Evolutionary conservation across 2,113 vertebrate species (phyloP), one percentile per base, ranked within the genome.

Genomic region (Hippocampus barbouri): DNA sequence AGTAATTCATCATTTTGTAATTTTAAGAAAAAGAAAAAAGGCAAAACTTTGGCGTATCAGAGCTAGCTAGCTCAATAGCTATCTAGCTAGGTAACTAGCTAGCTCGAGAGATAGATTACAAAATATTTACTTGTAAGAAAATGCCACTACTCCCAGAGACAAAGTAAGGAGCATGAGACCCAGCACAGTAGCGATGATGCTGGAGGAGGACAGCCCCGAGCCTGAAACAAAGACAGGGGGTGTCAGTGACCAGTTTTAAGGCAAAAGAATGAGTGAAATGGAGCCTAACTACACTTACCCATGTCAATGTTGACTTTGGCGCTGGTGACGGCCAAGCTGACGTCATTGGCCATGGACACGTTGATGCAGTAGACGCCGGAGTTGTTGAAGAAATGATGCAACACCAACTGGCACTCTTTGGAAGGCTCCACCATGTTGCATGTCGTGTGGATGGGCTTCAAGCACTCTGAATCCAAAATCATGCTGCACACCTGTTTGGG

Each of bases 341-440:
- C 93, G 38, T 93, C 91, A 71, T 95, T 94, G 76, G 94, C 90
- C 93, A 98, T 70, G 21, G 96, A 96, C 82, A 98, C 93, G 49
- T 97, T 98, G 83, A 98, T 91, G 86, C 97, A 98, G 86, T 94
- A 98, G 81, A 92, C 82, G 0, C 96, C 97, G 0, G 94, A 94
- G 70, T 90, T 79, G 11, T 94, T 93, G 86, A 98, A 93, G 75
- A 87, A 89, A 82, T 96, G 96, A 27, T 92, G 91, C 70, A 98
- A 79, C 47, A 97, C 90, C 67, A 98, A 85, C 75, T 94, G 90
- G 79, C 96, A 98, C 56, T 92, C 90, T n/a, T 89, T 81, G 0
- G 90, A 91, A 0, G 94, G 93, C 5, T 84, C 80, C 86, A 95
- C 91, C 51, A 88, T 79, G 83, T 88, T 92, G 82, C 96, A 98